Evolutionary conservation across 2,797 vertebrate genomes (phyloP).

Genomic region (Sebastes wilsoni): DNA sequence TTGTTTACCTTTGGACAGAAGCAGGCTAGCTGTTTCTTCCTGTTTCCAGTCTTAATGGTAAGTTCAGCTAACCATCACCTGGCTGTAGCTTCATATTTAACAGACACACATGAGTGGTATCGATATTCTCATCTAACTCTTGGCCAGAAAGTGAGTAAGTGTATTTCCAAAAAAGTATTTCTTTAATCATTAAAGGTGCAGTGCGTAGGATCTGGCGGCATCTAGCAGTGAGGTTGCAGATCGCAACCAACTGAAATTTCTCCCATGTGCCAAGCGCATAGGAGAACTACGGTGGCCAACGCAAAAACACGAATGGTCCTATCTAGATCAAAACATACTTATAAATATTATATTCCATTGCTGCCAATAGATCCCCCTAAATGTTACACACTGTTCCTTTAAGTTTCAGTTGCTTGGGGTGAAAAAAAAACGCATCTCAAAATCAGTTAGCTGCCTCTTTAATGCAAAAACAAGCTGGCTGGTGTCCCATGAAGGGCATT

Average conservation of each 20-base stretch:
- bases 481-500: slow-evolving; percentile 55
- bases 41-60: not conserved
- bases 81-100: not conserved
- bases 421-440: not conserved
- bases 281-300: too few species aligned
- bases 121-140: not conserved
- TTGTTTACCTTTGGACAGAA: not conserved
- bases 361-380: too few species aligned
- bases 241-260: too few species aligned
- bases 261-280: too few species aligned
- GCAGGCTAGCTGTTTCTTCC: not conserved
- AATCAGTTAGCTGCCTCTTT: slow-evolving; percentile 25
- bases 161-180: not conserved
- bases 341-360: too few species aligned
- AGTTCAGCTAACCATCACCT: not conserved
- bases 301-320: too few species aligned
- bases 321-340: too few species aligned
- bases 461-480: slow-evolving; percentile 44
- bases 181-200: not conserved
- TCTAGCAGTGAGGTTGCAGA: too few species aligned
- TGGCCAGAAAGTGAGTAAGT: not conserved
- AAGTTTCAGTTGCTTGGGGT: not conserved
- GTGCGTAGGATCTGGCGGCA: too few species aligned
- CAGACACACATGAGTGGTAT: not conserved
- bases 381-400: too few species aligned